These are phyloP conservation scores for Drosophila greeni DNA, from an alignment of 2,888 invertebrate species.

Conservation along the genomic window DNA sequence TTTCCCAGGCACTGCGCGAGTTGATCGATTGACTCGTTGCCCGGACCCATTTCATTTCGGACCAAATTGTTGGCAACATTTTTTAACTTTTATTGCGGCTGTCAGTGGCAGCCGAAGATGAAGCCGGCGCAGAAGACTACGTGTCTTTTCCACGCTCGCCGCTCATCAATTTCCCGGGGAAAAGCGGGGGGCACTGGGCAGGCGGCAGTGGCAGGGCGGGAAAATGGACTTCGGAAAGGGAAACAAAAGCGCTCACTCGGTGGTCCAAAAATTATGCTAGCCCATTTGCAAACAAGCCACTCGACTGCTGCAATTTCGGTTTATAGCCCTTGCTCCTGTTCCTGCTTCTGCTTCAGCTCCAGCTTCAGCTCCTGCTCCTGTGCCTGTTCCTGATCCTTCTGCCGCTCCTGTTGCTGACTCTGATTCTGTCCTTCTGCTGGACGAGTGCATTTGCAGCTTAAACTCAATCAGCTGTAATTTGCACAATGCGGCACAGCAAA, in stretches of 20 bases:
- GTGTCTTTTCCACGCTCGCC: constrained; percentile 49
- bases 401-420: constrained; percentile 3
- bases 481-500: constrained; percentile 45
- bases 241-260: constrained; percentile 35
- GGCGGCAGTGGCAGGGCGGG: background rate
- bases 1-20: constrained; percentile 29
- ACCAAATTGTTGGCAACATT: constrained; percentile 62
- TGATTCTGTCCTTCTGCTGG: constrained; percentile 26
- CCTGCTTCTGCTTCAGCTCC: background rate
- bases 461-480: constrained; percentile 67
- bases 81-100: constrained; percentile 68
- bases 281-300: constrained; percentile 70
- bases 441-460: constrained; percentile 49
- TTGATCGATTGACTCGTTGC: constrained; percentile 69
- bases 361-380: background rate
- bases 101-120: constrained; percentile 58
- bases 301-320: constrained; percentile 45
- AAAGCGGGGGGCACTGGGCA: constrained; percentile 4
- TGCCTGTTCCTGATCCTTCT: background rate
- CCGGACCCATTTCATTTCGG: constrained; percentile 62
- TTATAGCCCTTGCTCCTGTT: constrained; percentile 20
- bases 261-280: constrained; percentile 59
- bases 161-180: constrained; percentile 60
- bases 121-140: constrained; percentile 25
- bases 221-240: constrained; percentile 6